Evolutionary conservation across 2,797 vertebrate species (phyloP).

Genomic region (Melanotaenia pygmaea): DNA sequence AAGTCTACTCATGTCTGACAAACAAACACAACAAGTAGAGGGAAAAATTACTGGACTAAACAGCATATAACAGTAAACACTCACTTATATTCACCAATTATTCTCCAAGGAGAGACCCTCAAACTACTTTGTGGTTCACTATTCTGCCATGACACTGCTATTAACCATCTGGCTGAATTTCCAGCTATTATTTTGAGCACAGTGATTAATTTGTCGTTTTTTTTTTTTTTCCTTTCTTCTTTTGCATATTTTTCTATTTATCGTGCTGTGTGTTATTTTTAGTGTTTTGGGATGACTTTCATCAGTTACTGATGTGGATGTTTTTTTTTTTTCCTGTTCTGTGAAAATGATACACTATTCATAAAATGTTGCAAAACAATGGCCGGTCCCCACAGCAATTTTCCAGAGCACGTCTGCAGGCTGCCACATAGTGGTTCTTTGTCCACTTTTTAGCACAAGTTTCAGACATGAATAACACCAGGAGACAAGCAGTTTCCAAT

Average conservation of each 20-base stretch:
- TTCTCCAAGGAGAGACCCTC: slow-evolving; percentile 4
- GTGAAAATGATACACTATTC: not conserved
- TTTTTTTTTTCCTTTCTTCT: not conserved
- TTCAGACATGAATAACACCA: not conserved
- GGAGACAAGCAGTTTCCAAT: not conserved
- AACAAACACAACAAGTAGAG: slow-evolving; percentile 27
- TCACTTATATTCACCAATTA: slow-evolving; percentile 43
- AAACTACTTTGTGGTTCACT: slow-evolving; percentile 18
- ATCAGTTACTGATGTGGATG: not conserved
- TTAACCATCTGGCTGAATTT: not conserved
- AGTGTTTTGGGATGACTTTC: not conserved
- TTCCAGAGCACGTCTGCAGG: not conserved
- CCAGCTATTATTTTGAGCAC: not conserved
- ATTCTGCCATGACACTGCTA: not conserved
- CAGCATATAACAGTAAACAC: slow-evolving; percentile 21
- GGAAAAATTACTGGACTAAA: slow-evolving; percentile 27
- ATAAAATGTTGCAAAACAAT: not conserved
- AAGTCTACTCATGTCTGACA: slow-evolving; percentile 15
- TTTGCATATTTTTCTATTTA: not conserved
- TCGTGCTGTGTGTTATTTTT: not conserved
- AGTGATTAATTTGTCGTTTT: not conserved
- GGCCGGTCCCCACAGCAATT: not conserved
- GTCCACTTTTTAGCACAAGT: not conserved
- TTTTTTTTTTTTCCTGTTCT: not conserved
- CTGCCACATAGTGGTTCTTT: not conserved